These are phyloP conservation scores for Proteles cristata DNA, from an alignment of 2,113 vertebrate species.

Conservation along the genomic window DNA sequence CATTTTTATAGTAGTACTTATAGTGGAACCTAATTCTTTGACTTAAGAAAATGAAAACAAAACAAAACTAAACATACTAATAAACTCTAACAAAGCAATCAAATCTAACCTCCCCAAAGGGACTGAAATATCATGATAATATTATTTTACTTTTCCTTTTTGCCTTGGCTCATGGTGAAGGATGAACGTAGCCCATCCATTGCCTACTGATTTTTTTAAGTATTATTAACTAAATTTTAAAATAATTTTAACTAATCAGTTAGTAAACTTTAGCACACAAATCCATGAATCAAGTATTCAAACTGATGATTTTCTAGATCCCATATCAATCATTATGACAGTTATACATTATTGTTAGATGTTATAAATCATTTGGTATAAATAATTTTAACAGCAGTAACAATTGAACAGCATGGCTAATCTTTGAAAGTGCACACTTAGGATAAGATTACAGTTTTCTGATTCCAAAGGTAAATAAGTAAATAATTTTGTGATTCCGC, in stretches of 20 bases:
- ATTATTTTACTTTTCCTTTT: background rate
- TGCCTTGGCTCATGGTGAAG: conserved; percentile 44
- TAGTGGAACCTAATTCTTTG: conserved; percentile 28
- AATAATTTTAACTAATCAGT: conserved; percentile 48
- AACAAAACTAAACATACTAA: background rate
- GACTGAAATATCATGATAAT: conserved; percentile 38
- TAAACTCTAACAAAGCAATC: conserved; percentile 48
- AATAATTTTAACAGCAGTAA: background rate
- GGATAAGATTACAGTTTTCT: no score
- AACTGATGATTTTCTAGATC: background rate
- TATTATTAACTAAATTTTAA: background rate
- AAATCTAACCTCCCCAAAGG: background rate
- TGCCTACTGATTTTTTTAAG: conserved; percentile 62
- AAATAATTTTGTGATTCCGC: background rate
- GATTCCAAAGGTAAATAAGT: background rate
- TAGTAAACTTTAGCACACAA: conserved; percentile 58
- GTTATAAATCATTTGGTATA: background rate
- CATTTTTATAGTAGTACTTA: background rate
- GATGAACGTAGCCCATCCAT: conserved; percentile 61
- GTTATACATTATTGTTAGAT: background rate
- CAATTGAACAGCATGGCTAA: background rate
- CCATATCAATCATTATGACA: background rate
- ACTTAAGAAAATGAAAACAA: background rate
- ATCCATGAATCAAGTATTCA: background rate
- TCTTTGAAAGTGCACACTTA: no score